Percentiles rank a stretch among this genome's conserved stretches.
phyloP scores from a whole-genome alignment of 2,888 invertebrate species.

The Gastrophysa polygoni region DNA sequence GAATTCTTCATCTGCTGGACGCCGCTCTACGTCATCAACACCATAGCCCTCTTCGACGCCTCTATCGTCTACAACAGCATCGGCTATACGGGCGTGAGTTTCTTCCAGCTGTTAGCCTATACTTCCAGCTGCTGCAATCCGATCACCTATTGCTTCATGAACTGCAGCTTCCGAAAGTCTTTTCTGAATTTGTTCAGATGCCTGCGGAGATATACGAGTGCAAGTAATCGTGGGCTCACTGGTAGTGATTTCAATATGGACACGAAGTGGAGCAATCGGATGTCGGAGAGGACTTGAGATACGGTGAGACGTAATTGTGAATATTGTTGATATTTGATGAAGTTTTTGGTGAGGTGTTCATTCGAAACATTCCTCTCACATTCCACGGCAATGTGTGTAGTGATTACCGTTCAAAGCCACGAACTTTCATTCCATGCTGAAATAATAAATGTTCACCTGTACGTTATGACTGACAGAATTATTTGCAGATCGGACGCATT shows the following conservation, averaged over 20 bases:
- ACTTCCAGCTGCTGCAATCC: constrained; percentile 70
- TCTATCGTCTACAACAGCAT: constrained; percentile 59
- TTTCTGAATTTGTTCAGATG: constrained; percentile 67
- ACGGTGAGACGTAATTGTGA: neutral
- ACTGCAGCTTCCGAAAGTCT: constrained; percentile 68
- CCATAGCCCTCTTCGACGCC: constrained; percentile 63
- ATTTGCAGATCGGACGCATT: no score
- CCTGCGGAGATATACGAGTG: constrained; percentile 44
- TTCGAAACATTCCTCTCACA: no score
- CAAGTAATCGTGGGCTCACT: constrained; percentile 41
- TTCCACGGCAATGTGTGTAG: no score
- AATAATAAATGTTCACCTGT: no score
- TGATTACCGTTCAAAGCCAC: no score
- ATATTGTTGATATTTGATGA: no score
- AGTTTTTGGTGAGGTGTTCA: no score
- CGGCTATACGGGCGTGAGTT: constrained; percentile 61
- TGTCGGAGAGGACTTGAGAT: constrained; percentile 24
- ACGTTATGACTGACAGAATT: no score
- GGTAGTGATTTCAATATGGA: constrained; percentile 52
- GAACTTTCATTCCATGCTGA: no score
- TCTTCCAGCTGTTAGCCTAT: constrained; percentile 66
- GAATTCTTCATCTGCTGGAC: constrained; percentile 77
- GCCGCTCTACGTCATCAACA: constrained; percentile 66
- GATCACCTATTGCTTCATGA: constrained; percentile 74
- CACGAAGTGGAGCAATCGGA: constrained; percentile 47